Conservation (phyloP, 1,140 invertebrate species). For the Colletes gigas region DNA sequence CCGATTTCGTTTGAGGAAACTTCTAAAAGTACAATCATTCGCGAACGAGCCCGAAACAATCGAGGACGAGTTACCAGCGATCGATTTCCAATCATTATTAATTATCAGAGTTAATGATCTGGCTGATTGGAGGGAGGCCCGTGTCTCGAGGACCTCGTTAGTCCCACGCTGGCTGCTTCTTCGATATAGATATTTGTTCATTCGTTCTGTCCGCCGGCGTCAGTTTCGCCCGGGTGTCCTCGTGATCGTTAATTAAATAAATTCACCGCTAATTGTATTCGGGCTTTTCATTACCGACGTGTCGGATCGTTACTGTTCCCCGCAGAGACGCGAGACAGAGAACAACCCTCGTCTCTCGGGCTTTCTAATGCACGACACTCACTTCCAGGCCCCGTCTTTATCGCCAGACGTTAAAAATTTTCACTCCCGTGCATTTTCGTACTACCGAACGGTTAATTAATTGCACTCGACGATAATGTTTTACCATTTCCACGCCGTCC, state of each 20-base stretch:
- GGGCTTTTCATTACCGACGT: conserved; percentile 38
- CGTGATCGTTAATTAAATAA: conserved; percentile 59
- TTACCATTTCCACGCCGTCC: not conserved
- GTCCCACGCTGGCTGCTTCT: conserved; percentile 51
- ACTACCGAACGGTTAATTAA: conserved; percentile 19
- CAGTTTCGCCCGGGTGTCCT: conserved; percentile 16
- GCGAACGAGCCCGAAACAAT: conserved; percentile 18
- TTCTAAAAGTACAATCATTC: conserved; percentile 9
- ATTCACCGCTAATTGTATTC: conserved; percentile 61
- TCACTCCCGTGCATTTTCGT: not conserved
- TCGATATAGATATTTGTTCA: conserved; percentile 40
- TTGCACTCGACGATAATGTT: conserved; percentile 36
- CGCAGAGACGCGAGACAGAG: not conserved
- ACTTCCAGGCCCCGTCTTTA: conserved; percentile 6
- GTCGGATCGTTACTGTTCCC: conserved; percentile 30
- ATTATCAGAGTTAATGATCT: conserved; percentile 69
- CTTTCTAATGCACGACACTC: conserved; percentile 3
- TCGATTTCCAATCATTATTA: conserved; percentile 70
- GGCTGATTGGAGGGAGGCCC: conserved; percentile 62
- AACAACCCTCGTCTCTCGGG: not conserved
- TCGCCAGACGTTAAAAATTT: conserved; percentile 21
- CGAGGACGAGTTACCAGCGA: conserved; percentile 23
- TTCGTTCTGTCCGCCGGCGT: conserved; percentile 22
- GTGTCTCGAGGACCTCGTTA: conserved; percentile 71
- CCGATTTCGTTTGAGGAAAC: not conserved